Evolutionary conservation across 2,888 invertebrate species (phyloP), one percentile per base, ranked within the genome.

Genomic region (Gerris lacustris): DNA sequence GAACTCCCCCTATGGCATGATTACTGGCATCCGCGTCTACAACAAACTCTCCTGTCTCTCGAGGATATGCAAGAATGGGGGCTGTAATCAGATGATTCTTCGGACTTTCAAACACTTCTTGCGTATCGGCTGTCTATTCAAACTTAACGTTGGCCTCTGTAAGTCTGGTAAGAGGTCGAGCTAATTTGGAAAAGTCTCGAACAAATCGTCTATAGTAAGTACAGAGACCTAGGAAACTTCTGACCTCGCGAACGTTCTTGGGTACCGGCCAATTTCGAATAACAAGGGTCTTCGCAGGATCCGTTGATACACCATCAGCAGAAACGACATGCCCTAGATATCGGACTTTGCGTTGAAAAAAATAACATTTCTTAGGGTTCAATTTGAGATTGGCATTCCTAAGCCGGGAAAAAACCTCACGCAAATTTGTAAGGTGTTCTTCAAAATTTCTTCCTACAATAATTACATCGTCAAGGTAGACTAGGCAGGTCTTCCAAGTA

Each of bases 171-270:
- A 66, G 47, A 67, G 7, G 69, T 45, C 18, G 9, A 9, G 70
- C 67, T 6, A 55, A 11, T 9, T 15, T 55, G 15, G 55, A 55
- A 55, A 55, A 55, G 15, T 55, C 55, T 15, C 15, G 9, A 7
- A 77, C 75, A 67, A 75, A 74, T 15, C 72, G 17, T 9, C 74
- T 66, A 71, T 78, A 77, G 70, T 77, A 77, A 0, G 72, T 71
- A 69, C 76, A 76, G n/a, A 78, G 70, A 0, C 77, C 77, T 2
- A 76, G 43, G 69, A 78, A 77, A 31, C 74, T 75, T 44, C 69
- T 72, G 0, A 76, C 43, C 31, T 71, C 70, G 43, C 72, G 67
- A n/a, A 45, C 75, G 68, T 70, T 44, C 68, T 17, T 69, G 0
- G 77, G 75, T 15, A 45, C 66, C 31, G 75, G 76, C 72, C 75